Evolutionary conservation across 2,113 vertebrate species (phyloP).

Genomic region (Melanerpes aurifrons): DNA sequence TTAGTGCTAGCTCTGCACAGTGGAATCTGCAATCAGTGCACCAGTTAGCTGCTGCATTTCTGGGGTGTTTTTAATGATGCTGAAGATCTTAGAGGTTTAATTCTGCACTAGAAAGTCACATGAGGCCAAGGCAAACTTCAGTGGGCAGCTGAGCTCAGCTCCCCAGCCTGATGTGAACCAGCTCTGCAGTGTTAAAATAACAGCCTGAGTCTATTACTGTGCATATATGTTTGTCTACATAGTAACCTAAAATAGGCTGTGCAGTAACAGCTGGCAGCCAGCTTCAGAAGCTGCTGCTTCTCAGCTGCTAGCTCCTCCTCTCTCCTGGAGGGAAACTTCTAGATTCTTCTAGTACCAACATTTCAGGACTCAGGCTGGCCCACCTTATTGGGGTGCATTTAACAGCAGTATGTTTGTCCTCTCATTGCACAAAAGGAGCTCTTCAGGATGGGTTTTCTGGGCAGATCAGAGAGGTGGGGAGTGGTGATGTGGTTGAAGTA

Average conservation of each 20-base stretch:
- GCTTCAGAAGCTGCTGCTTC: background rate
- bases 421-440: background rate
- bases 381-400: rapidly evolving
- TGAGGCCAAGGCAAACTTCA: background rate
- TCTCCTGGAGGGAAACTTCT: background rate
- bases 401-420: rapidly evolving
- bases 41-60: background rate
- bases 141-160: background rate
- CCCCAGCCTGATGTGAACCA: background rate
- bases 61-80: background rate
- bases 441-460: background rate
- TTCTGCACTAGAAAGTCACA: background rate
- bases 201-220: background rate
- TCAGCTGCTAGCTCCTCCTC: background rate
- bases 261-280: background rate
- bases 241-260: background rate
- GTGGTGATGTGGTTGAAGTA: background rate
- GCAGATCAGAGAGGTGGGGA: background rate
- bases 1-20: background rate
- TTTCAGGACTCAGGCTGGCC: background rate
- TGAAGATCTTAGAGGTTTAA: background rate
- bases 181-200: background rate
- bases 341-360: background rate
- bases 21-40: background rate
- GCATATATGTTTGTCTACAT: background rate